Conservation (phyloP, 1,140 invertebrate species). For the Elymnias hypermnestra region DNA sequence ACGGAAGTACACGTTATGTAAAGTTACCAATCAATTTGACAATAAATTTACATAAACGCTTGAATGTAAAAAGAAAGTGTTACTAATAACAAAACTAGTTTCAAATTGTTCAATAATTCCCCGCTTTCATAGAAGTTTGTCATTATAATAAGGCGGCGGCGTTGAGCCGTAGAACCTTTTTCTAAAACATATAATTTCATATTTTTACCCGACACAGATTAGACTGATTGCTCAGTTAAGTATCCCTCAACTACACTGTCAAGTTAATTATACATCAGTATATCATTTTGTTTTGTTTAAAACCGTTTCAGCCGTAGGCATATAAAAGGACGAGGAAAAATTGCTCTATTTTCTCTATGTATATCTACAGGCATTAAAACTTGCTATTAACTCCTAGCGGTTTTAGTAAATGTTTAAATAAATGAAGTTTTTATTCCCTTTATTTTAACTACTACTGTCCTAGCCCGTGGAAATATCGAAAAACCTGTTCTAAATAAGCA, state of each 20-base stretch:
- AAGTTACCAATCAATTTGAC: too few relatives aligned
- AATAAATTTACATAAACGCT: too few relatives aligned
- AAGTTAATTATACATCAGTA: conserved; percentile 3
- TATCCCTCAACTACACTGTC: conserved; percentile 5
- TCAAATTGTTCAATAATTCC: conserved; percentile 1
- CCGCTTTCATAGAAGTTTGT: conserved; percentile 1
- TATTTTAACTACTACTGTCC: too few relatives aligned
- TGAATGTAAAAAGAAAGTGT: too few relatives aligned
- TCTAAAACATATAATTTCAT: conserved; percentile 15
- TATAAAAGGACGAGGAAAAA: not conserved
- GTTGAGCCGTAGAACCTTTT: conserved; percentile 10
- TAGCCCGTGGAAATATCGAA: too few relatives aligned
- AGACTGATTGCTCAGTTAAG: conserved; percentile 12
- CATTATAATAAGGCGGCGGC: conserved; percentile 8
- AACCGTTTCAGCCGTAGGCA: not conserved
- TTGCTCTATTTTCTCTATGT: not conserved
- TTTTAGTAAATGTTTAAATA: too few relatives aligned
- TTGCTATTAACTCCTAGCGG: too few relatives aligned
- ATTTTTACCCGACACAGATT: conserved; percentile 10
- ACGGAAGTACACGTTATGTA: too few relatives aligned
- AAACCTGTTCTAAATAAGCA: too few relatives aligned
- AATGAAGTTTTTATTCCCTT: too few relatives aligned
- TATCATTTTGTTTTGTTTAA: conserved; percentile 1
- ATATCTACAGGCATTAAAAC: not conserved
- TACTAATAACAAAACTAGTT: conserved; percentile 1